Base-by-base conservation (phyloP, 1,140 invertebrate species). In the Phortica variegata region DNA sequence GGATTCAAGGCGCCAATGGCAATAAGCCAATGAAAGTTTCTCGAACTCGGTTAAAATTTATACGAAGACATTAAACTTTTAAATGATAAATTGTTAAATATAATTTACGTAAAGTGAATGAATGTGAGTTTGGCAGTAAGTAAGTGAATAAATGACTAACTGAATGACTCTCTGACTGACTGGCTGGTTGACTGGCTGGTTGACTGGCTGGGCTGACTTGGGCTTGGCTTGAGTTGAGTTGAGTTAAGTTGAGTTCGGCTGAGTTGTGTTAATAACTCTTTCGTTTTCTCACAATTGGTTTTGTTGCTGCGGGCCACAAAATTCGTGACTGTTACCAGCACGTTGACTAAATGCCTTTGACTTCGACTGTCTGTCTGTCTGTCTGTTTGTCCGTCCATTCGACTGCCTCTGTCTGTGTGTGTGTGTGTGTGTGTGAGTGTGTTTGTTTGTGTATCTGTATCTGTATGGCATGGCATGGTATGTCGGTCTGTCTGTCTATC, bases 1-100 rank as follows among this genome's bases (percentile, higher is more conserved):
- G n/a, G n/a, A n/a, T n/a, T n/a, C n/a, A n/a, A n/a, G n/a, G n/a
- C n/a, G n/a, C n/a, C n/a, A n/a, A n/a, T n/a, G n/a, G n/a, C n/a
- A n/a, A n/a, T n/a, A n/a, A n/a, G n/a, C n/a, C n/a, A n/a, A n/a
- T n/a, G n/a, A n/a, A n/a, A n/a, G n/a, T n/a, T n/a, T n/a, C n/a
- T n/a, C n/a, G n/a, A n/a, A n/a, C n/a, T n/a, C n/a, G n/a, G n/a
- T n/a, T n/a, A n/a, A 47, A 66, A 66, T 66, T 66, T 66, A 68
- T 66, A 66, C 63, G 68, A 65, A 59, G 60, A 68, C 62, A 66
- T 66, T 68, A 66, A 66, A 66, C 63, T 66, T 66, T 66, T 66
- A 66, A 66, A 66, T 66, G 62, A 66, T 66, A 66, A 66, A 66
- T 66, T 66, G 59, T 60, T 60, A 59, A 68, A 66, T 60, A 66